Evolutionary conservation across 2,797 vertebrate genomes (phyloP), one percentile per base, ranked within the genome.

Genomic region (Phaenicophaeus curvirostris): DNA sequence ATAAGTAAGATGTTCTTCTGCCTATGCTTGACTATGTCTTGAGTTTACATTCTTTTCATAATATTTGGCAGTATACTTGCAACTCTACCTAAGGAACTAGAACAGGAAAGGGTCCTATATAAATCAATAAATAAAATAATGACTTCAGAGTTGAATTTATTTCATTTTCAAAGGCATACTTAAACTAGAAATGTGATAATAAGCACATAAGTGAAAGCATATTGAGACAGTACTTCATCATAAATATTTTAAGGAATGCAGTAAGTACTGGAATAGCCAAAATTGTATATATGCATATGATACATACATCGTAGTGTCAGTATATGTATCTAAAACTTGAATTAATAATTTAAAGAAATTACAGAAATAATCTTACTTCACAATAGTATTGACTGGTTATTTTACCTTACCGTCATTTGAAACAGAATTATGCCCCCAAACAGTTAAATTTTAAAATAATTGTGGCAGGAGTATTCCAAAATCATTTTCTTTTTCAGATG

Each of bases 371-470:
- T 87, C 75, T 90, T n/a, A 19, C 9, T 86, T 83, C 89, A 73
- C 42, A 53, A 33, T 42, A 63, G 2, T 35, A 37, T 48, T 90
- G 53, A 84, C 88, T 69, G 55, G 2, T 51, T 90, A 82, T 89
- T 90, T 93, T 85, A 59, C 78, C 90, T 91, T 59, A 65, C 51
- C 46, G 71, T 73, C 21, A 3, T 77, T 90, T 90, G 91, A 93
- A 97, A 92, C 21, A 50, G 53, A 89, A 30, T 84, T 51, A 82
- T 46, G 5, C 9, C 46, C 62, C 7, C n/a, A 93, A 94, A 91
- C 91, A 94, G 91, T 82, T 96, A 5, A 57, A 53, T 96, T 95
- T 74, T 86, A 82, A 93, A 95, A 83, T 89, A 95, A 54, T 75
- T 0, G 3, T 54, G 58, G 69, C 61, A 59, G 39, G 94, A 92